These are phyloP conservation scores for Pterois miles DNA, from an alignment of 2,797 vertebrate species.

Conservation along the genomic window DNA sequence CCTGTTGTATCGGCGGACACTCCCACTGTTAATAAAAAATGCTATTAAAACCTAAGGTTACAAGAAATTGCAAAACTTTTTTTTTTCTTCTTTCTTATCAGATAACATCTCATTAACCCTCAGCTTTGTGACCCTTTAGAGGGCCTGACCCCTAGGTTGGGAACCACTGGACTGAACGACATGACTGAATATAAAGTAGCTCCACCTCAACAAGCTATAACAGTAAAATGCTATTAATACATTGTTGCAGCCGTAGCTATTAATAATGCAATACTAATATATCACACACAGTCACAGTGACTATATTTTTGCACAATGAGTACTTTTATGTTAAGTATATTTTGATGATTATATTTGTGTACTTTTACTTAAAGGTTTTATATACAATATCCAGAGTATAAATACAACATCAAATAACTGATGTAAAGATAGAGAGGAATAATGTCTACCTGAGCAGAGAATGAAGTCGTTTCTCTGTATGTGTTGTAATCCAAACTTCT, in stretches of 20 bases:
- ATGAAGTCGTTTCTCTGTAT: too few species aligned
- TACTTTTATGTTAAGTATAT: not conserved
- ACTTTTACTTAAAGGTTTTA: too few species aligned
- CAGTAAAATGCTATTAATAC: not conserved
- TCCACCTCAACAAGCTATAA: not conserved
- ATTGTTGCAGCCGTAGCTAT: not conserved
- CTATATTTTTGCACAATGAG: not conserved
- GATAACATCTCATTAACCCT: not conserved
- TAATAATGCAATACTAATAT: not conserved
- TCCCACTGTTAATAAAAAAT: not conserved
- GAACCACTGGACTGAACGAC: not conserved
- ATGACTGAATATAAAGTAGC: not conserved
- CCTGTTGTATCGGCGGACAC: constrained; percentile 2
- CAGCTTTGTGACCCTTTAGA: not conserved
- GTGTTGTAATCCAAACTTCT: too few species aligned
- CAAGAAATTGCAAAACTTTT: not conserved
- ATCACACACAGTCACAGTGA: not conserved
- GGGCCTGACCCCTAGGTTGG: not conserved
- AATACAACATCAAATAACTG: too few species aligned
- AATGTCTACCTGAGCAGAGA: too few species aligned
- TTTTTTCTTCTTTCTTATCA: not conserved
- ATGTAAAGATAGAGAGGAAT: too few species aligned
- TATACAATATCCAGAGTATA: too few species aligned
- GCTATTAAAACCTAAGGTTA: not conserved
- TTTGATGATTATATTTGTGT: not conserved